phyloP scores from a whole-genome alignment of 2,113 vertebrate genomes.

The Oreochromis aureus region DNA sequence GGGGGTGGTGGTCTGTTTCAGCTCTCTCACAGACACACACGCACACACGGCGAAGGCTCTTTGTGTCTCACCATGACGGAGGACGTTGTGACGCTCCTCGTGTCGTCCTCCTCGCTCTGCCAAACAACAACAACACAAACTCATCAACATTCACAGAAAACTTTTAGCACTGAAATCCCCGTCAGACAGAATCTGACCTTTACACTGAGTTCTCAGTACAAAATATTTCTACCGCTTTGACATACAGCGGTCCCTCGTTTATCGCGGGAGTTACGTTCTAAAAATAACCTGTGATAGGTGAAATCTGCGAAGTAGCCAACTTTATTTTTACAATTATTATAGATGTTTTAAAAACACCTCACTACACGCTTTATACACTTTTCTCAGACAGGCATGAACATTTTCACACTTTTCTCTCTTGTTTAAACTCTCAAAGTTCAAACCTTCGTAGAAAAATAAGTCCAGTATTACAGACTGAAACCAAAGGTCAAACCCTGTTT shows the following conservation, averaged over 20 bases:
- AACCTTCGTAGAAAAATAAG: background rate
- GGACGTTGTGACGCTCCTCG: conserved; percentile 38
- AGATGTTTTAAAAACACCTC: rapidly evolving
- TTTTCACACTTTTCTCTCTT: background rate
- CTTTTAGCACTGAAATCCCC: background rate
- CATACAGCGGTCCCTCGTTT: rapidly evolving
- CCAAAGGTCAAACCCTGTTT: background rate
- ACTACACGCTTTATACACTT: background rate
- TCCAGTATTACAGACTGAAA: background rate
- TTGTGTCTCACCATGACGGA: conserved; percentile 47
- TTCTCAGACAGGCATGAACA: background rate
- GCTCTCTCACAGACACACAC: background rate
- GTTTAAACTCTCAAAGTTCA: background rate
- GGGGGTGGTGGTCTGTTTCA: background rate
- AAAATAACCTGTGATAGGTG: background rate
- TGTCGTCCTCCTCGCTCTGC: conserved; percentile 59
- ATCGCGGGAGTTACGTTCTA: background rate
- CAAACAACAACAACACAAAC: background rate
- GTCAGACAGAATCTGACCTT: background rate
- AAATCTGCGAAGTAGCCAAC: background rate
- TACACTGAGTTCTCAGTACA: background rate
- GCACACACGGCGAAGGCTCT: background rate
- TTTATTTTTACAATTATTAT: background rate
- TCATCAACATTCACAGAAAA: background rate
- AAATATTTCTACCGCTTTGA: background rate